phyloP scores from a whole-genome alignment of 2,113 vertebrate species.

The Elachura formosa region DNA sequence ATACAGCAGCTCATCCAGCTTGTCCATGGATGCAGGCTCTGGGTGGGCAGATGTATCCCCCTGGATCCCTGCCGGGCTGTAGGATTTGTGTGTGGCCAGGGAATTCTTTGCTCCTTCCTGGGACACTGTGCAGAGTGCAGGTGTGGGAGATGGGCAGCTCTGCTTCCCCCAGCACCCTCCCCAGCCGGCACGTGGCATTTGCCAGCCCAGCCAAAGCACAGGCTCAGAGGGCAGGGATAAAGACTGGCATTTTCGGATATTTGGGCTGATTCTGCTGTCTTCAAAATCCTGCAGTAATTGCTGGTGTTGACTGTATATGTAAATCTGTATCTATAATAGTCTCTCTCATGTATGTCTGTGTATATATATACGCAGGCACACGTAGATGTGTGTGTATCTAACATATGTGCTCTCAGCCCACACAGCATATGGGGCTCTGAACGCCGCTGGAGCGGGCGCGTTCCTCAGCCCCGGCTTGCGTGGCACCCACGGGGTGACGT shows the following conservation, averaged over 20 bases:
- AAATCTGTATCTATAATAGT: conserved; percentile 33
- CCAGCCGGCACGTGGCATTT: not conserved
- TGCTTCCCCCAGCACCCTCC: not conserved
- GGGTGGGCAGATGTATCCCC: not conserved
- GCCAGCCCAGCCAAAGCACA: not conserved
- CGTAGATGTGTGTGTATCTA: conserved; percentile 34
- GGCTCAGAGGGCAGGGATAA: not conserved
- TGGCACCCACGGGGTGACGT: not conserved
- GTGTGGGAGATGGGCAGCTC: not conserved
- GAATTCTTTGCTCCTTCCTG: not conserved
- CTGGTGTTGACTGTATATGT: conserved; percentile 39
- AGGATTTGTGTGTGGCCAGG: not conserved
- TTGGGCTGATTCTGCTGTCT: not conserved
- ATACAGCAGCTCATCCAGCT: not conserved
- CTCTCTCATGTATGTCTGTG: conserved; percentile 34
- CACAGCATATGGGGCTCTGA: conserved; percentile 9
- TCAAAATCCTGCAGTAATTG: not conserved
- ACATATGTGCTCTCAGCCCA: conserved; percentile 58
- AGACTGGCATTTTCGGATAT: not conserved
- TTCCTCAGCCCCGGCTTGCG: rapidly evolving
- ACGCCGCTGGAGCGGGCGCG: rapidly evolving
- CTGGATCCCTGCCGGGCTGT: not conserved
- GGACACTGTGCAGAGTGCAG: not conserved
- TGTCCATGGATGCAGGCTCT: not conserved
- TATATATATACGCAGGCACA: conserved; percentile 7